These are phyloP conservation scores for Cichladusa arquata DNA, from an alignment of 2,113 vertebrate species.

Conservation along the genomic window DNA sequence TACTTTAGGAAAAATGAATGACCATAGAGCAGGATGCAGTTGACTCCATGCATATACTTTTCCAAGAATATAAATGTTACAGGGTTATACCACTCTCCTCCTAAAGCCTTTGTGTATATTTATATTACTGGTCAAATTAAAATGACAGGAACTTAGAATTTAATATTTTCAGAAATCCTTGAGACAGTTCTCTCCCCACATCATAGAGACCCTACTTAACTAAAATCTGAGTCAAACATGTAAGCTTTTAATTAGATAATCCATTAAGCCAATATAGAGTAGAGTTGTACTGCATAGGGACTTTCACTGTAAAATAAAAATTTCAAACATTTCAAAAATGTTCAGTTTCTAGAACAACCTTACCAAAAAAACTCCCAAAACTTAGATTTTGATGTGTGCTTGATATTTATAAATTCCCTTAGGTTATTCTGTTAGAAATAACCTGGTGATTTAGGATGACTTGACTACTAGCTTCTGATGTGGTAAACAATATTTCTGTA, in stretches of 20 bases:
- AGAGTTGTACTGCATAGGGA: neutral
- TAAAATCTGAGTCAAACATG: neutral
- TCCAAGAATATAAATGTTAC: neutral
- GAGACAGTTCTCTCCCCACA: neutral
- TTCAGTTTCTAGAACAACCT: neutral
- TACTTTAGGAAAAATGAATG: neutral
- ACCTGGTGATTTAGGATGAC: conserved; percentile 16
- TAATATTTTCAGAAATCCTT: neutral
- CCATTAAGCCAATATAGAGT: neutral
- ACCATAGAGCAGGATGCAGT: neutral
- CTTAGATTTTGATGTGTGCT: conserved; percentile 6
- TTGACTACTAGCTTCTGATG: neutral
- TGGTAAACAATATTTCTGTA: conserved; percentile 29
- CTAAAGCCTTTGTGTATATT: neutral
- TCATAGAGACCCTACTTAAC: neutral
- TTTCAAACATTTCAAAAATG: neutral
- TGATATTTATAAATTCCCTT: conserved; percentile 61
- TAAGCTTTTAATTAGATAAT: conserved; percentile 29
- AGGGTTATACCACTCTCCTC: neutral
- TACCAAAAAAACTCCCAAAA: neutral
- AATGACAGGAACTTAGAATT: neutral
- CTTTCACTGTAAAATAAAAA: neutral
- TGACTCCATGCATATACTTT: neutral
- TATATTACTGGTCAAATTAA: neutral
- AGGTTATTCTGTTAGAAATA: neutral